phyloP scores from a whole-genome alignment of 2,888 invertebrate genomes.

The Cyclophora punctaria region DNA sequence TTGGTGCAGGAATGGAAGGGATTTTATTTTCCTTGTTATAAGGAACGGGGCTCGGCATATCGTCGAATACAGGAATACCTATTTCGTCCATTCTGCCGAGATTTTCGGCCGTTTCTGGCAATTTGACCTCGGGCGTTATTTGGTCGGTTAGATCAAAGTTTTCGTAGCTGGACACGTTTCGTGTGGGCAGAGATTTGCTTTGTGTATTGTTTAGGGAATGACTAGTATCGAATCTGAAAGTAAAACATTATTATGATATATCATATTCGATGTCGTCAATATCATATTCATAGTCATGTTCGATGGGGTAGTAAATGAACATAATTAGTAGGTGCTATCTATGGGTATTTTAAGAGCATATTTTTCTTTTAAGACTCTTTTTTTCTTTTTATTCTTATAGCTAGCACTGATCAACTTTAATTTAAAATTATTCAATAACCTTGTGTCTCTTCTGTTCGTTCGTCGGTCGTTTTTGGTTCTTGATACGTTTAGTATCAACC shows the following conservation, averaged over 20 bases:
- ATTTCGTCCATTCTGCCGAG: constrained; percentile 64
- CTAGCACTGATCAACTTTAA: no score
- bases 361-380: no score
- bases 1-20: constrained; percentile 39
- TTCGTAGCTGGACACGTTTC: constrained; percentile 71
- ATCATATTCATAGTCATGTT: no score
- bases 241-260: background rate
- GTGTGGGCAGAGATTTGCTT: constrained; percentile 47
- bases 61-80: constrained; percentile 61
- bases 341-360: no score
- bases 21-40: constrained; percentile 32
- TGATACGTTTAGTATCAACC: no score
- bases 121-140: constrained; percentile 49
- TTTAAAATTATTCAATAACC: no score
- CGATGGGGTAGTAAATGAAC: no score
- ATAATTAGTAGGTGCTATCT: no score
- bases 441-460: no score
- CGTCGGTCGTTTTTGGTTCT: no score
- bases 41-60: constrained; percentile 52
- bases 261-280: no score
- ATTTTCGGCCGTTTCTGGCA: constrained; percentile 49
- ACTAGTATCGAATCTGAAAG: constrained; percentile 67
- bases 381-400: no score
- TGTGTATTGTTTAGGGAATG: constrained; percentile 42
- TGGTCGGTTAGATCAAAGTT: constrained; percentile 63